Base-by-base conservation (phyloP, 2,113 vertebrate genomes). In the Anoura caudifer region DNA sequence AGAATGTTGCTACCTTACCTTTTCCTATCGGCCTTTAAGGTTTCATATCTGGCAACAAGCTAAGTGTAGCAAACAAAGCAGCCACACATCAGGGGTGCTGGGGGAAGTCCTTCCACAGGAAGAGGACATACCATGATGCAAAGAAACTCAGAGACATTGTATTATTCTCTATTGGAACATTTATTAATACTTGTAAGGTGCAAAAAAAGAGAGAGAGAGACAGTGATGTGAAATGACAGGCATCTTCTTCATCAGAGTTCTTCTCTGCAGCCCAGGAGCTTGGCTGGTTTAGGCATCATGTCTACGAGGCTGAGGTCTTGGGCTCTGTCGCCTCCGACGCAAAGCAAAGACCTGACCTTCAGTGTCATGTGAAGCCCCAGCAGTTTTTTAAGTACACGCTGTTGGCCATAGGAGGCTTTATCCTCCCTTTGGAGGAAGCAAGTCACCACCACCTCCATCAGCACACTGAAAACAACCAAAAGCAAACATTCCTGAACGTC, bases 151-250 rank as follows among this genome's bases (percentile, higher is more conserved):
- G 63, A 94, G 43, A 38, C 69, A 16, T 20, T 76, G 26, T 79
- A 13, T 24, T 63, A 31, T 79, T n/a, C 81, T 4, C 22, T 19
- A 17, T 13, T 84, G 87, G 83, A 94, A 79, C 77, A n/a, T 97
- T 97, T 98, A 97, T 97, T 97, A 70, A 26, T 90, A 90, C 54
- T 52, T 38, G 19, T 86, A 88, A 85, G 85, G 41, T 94, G 12
- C 80, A n/a, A 28, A 82, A 43, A 38, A 52, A 75, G 10, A 56
- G 1, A n/a, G 2, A 45, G 8, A 33, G 15, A 45, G 43, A 43
- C 12, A 69, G 33, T 20, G 43, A 76, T 52, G 38, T 61, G 17
- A 76, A 70, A 76, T 7, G 77, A 56, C 81, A 93, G 72, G n/a
- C 14, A 2, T 80, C 73, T 17, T 86, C 94, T 70, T 90, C 92